Evolutionary conservation across 2,113 vertebrate genomes (phyloP), one percentile per base, ranked within the genome.

Genomic region (Etia nguti): DNA sequence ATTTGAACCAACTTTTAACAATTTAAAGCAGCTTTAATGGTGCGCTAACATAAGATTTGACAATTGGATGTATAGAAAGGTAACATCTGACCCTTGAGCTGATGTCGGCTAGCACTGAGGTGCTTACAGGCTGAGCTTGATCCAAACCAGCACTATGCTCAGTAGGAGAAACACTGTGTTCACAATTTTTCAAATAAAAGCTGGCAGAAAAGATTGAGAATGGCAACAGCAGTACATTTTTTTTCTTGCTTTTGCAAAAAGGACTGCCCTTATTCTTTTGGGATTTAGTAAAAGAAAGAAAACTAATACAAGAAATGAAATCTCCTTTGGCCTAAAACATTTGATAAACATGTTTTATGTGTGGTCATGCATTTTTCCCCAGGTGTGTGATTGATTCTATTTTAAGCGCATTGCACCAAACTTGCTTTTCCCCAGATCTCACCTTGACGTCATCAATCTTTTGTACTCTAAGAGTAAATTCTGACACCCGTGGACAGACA

Each of bases 391-490:
- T 89, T 79, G 52, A 77, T 77, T 77, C 26, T 48, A 77, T 86
- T 86, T 83, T 29, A 86, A 81, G 50, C 20, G 16, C 79, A 82
- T 24, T 85, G 79, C 86, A 81, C 6, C 79, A 77, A 80, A 62
- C 85, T n/a, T 48, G 6, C 43, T 77, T 50, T 73, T 12, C 70
- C 43, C 70, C 31, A 6, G 26, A 75, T 79, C 52, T 86, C 52
- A 80, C 83, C 86, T 88, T 84, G 60, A 88, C 70, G 36, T 54
- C 55, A 88, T 89, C 70, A 81, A 86, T 90, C 54, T 75, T 86
- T 82, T 9, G 60, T 59, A 79, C 34, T n/a, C 12, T 16, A 20
- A 62, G 29, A 68, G 52, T 12, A 55, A 34, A 31, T 29, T 48
- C 29, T 6, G 36, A 29, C 65, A 43, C 65, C 34, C 2, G 15